Evolutionary conservation across 2,797 vertebrate species (phyloP).

Genomic region (Phrynocephalus vlangalii): DNA sequence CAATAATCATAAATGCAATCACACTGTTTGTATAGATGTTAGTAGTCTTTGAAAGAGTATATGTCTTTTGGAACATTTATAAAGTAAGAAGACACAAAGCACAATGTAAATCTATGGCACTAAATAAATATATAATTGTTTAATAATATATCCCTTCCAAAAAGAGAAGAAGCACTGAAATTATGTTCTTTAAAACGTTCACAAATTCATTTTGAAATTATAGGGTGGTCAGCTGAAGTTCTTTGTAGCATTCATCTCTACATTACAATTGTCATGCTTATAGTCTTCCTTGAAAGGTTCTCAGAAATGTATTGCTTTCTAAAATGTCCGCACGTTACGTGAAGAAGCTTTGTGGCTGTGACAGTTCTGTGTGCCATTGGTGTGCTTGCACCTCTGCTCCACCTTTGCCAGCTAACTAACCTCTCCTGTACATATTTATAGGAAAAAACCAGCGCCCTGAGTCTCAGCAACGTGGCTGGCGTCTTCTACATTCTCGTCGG

Average conservation of each 20-base stretch:
- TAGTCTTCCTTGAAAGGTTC: conserved; percentile 60
- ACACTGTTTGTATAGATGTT: background rate
- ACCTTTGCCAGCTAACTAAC: conserved; percentile 78
- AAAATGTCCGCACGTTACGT: conserved; percentile 67
- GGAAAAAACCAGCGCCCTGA: conserved; percentile 99
- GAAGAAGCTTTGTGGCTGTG: conserved; percentile 71
- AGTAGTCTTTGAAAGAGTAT: conserved; percentile 12
- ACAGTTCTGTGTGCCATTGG: conserved; percentile 74
- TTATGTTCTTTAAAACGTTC: conserved; percentile 29
- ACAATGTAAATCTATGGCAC: background rate
- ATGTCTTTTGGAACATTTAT: conserved; percentile 36
- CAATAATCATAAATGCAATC: background rate
- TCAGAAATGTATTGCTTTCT: conserved; percentile 64
- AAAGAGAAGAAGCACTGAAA: background rate
- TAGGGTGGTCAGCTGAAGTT: conserved; percentile 54
- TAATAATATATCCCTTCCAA: background rate
- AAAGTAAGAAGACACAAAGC: conserved; percentile 61
- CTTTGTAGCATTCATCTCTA: conserved; percentile 57
- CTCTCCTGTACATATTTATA: conserved; percentile 87
- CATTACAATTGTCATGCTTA: conserved; percentile 57
- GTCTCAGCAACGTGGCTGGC: conserved; percentile 99
- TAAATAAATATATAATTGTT: background rate
- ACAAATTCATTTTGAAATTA: conserved; percentile 60
- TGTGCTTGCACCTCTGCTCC: conserved; percentile 54
- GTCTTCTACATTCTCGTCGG: conserved; percentile 99